phyloP scores from a whole-genome alignment of 2,797 vertebrate genomes.

The Gobio occitaniae region DNA sequence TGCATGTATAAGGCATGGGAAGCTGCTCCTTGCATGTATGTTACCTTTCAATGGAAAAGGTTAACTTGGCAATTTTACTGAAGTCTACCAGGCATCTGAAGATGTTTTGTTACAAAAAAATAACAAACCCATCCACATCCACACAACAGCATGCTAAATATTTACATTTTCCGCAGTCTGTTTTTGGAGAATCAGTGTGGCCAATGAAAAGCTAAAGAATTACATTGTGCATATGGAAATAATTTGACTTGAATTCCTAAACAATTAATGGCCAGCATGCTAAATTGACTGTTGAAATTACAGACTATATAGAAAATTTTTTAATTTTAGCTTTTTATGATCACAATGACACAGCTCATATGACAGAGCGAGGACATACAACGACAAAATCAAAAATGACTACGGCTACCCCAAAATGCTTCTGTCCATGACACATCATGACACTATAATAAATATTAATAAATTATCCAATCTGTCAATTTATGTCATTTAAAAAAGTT shows the following conservation, averaged over 20 bases:
- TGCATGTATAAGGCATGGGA: not conserved
- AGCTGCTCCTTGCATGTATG: not conserved
- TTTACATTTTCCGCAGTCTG: conserved; percentile 4
- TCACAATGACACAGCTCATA: not conserved
- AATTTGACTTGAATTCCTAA: not conserved
- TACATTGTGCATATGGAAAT: conserved; percentile 9
- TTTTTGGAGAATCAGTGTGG: not conserved
- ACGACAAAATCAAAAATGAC: not conserved
- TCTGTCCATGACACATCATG: not conserved
- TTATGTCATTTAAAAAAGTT: too few species aligned
- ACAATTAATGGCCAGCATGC: not conserved
- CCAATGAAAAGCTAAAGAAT: conserved; percentile 1
- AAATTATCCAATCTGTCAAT: too few species aligned
- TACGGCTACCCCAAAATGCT: not conserved
- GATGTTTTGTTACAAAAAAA: not conserved
- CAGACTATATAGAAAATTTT: not conserved
- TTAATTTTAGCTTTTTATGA: not conserved
- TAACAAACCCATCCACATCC: not conserved
- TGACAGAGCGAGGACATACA: not conserved
- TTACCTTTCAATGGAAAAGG: not conserved
- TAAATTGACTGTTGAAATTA: not conserved
- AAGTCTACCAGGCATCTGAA: not conserved
- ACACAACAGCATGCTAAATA: not conserved
- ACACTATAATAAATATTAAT: too few species aligned
- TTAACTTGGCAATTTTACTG: not conserved